Evolutionary conservation across 2,888 invertebrate genomes (phyloP).

Genomic region (Netelia virgata): DNA sequence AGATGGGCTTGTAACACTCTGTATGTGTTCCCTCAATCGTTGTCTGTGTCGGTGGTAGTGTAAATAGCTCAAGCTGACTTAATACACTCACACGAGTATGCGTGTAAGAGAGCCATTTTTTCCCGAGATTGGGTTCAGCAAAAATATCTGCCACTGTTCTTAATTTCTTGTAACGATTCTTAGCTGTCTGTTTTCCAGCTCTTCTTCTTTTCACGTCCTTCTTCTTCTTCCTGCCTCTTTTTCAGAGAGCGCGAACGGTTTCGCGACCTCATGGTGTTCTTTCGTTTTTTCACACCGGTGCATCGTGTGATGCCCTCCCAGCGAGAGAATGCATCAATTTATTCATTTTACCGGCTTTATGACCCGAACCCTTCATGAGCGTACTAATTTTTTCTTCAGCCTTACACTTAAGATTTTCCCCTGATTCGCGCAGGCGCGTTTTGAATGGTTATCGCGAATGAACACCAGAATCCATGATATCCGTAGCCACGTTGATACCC

Average conservation of each 20-base stretch:
- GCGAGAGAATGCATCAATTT: slow-evolving; percentile 1
- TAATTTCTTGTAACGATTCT: too few species aligned
- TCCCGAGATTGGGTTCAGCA: too few species aligned
- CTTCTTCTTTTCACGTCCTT: not conserved
- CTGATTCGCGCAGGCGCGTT: too few species aligned
- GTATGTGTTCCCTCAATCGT: too few species aligned
- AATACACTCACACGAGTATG: too few species aligned
- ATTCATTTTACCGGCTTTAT: slow-evolving; percentile 6
- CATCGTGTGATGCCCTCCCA: not conserved
- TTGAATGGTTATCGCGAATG: not conserved
- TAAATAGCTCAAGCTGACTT: too few species aligned
- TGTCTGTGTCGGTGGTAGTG: too few species aligned
- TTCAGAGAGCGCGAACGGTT: not conserved
- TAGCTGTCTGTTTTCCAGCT: not conserved
- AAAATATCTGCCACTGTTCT: too few species aligned
- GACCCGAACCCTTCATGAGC: slow-evolving; percentile 10
- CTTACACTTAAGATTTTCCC: slow-evolving; percentile 20
- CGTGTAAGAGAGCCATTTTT: too few species aligned
- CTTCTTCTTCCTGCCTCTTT: not conserved
- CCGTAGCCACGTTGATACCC: slow-evolving; percentile 12
- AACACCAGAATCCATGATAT: slow-evolving; percentile 21
- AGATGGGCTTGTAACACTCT: too few species aligned
- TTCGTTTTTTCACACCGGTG: slow-evolving; percentile 3
- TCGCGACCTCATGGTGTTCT: not conserved
- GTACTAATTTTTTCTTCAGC: slow-evolving; percentile 19